Percentiles rank a stretch among this genome's conserved stretches.
These are phyloP conservation scores for Setipinna tenuifilis DNA, from an alignment of 2,797 vertebrate species.

Conservation along the genomic window DNA sequence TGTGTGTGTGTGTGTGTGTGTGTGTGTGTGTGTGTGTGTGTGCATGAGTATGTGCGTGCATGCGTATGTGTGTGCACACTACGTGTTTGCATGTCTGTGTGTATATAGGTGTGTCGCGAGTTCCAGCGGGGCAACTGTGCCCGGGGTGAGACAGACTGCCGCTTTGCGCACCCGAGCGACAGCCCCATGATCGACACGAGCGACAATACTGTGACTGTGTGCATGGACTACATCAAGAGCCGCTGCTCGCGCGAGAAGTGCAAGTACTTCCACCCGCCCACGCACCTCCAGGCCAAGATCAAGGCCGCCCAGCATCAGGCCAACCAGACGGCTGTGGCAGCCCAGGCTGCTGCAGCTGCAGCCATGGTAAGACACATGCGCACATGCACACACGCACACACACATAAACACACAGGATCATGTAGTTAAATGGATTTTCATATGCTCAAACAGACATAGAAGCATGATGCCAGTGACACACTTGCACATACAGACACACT, in stretches of 20 bases:
- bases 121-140: constrained; percentile 99
- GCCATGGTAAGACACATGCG: constrained; percentile 73
- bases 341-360: constrained; percentile 87
- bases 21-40: constrained; percentile 29
- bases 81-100: constrained; percentile 6
- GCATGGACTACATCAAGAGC: constrained; percentile 99
- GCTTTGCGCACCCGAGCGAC: constrained; percentile 97
- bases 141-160: constrained; percentile 97
- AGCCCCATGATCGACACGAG: constrained; percentile 98
- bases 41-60: background rate
- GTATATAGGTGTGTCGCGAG: constrained; percentile 92
- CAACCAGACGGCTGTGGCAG: constrained; percentile 90
- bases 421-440: background rate
- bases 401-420: constrained; percentile 22
- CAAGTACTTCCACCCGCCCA: constrained; percentile 99
- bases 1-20: background rate
- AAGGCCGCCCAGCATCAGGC: constrained; percentile 97
- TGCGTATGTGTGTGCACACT: constrained; percentile 22
- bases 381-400: constrained; percentile 26
- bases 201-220: constrained; percentile 99
- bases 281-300: constrained; percentile 99
- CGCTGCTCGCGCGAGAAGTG: constrained; percentile 99
- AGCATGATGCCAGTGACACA: background rate
- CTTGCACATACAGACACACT: too few species aligned
- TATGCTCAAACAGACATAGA: background rate